Percentiles rank a stretch among this genome's conserved stretches.
phyloP scores from a whole-genome alignment of 2,888 invertebrate species.

The Netelia inedita region DNA sequence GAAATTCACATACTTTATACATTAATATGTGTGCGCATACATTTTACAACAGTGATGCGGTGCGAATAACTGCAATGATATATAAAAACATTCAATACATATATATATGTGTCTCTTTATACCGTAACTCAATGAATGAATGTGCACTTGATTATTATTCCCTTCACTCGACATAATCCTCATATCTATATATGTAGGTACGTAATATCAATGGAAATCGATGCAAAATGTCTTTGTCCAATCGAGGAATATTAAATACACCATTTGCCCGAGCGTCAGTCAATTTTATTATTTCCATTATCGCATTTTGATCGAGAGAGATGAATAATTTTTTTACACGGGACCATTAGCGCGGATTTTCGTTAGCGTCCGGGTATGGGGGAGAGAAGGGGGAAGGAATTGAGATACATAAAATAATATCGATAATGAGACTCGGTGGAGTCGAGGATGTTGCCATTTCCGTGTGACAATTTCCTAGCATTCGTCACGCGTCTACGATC shows the following conservation, averaged over 20 bases:
- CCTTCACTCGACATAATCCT: constrained; percentile 48
- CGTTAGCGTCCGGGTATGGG: not conserved
- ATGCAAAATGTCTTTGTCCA: constrained; percentile 29
- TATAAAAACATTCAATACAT: constrained; percentile 10
- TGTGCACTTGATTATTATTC: constrained; percentile 51
- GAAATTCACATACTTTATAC: constrained; percentile 45
- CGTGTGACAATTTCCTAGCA: constrained; percentile 41
- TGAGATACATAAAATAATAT: not conserved
- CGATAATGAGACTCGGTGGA: not conserved
- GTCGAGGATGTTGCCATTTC: constrained; percentile 1
- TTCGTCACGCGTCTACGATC: constrained; percentile 50
- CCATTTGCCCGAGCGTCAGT: constrained; percentile 12
- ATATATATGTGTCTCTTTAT: not conserved
- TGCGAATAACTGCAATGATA: constrained; percentile 37
- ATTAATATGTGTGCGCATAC: constrained; percentile 16
- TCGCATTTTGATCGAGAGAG: constrained; percentile 13
- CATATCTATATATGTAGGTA: not conserved
- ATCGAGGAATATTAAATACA: constrained; percentile 33
- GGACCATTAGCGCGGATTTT: too few species aligned
- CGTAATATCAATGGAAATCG: constrained; percentile 25
- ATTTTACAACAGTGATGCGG: constrained; percentile 20
- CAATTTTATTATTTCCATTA: not conserved
- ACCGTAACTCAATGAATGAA: constrained; percentile 24
- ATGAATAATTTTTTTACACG: constrained; percentile 14
- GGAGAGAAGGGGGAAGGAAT: not conserved